Conservation (phyloP, 2,113 vertebrate genomes). For the Notarius quadriscutis region DNA sequence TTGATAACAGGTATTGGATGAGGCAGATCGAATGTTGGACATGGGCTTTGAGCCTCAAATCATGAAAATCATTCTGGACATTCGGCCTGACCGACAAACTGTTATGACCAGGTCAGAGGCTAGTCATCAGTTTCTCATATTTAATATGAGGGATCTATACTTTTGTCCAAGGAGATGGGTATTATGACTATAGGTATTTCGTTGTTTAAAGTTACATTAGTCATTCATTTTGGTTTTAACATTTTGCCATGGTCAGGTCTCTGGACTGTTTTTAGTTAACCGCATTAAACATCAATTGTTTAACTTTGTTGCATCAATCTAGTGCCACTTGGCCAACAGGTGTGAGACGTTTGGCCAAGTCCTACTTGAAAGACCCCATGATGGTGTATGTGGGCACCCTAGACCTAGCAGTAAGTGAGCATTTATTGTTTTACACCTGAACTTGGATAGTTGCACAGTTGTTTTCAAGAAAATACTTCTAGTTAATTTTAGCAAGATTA, state of each 20-base stretch:
- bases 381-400: slow-evolving; percentile 95
- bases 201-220: neutral
- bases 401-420: slow-evolving; percentile 85
- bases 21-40: slow-evolving; percentile 95
- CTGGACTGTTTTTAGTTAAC: neutral
- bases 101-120: slow-evolving; percentile 89
- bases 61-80: slow-evolving; percentile 94
- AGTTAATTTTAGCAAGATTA: neutral
- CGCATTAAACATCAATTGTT: neutral
- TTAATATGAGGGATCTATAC: neutral
- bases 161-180: neutral
- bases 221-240: neutral
- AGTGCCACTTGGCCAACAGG: slow-evolving; percentile 94
- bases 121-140: neutral
- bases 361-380: slow-evolving; percentile 93
- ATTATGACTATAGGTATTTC: neutral
- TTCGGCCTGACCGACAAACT: slow-evolving; percentile 92
- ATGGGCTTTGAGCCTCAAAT: slow-evolving; percentile 99
- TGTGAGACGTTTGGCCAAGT: slow-evolving; percentile 86
- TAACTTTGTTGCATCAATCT: slow-evolving; percentile 1
- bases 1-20: slow-evolving; percentile 86
- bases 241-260: neutral
- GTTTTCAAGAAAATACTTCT: neutral
- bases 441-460: neutral
- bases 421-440: neutral